A percentile compares a stretch with the other conserved stretches of the same genome.
phyloP scores from a whole-genome alignment of 1,140 invertebrate species.

The Neelides sp. region DNA sequence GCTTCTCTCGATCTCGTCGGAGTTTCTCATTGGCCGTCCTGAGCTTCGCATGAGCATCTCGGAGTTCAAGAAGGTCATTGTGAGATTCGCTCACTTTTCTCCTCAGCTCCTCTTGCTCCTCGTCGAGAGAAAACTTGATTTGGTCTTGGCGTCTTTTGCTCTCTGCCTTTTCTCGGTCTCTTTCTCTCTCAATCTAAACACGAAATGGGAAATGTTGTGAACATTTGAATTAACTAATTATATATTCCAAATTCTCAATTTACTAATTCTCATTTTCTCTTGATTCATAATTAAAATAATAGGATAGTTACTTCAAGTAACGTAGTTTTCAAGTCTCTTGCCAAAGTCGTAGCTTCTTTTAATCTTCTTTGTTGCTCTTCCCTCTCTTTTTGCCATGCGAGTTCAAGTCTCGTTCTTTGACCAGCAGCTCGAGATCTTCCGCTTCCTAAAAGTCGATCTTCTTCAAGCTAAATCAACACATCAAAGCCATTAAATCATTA shows the following conservation, averaged over 20 bases:
- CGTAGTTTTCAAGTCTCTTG: conserved; percentile 72
- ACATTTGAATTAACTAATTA: conserved; percentile 57
- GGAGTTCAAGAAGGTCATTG: conserved; percentile 65
- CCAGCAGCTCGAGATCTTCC: conserved; percentile 61
- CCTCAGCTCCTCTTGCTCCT: conserved; percentile 76
- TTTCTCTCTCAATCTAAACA: conserved; percentile 60
- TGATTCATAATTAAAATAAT: conserved; percentile 45
- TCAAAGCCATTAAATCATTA: background rate
- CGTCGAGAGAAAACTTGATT: conserved; percentile 65
- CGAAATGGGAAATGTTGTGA: conserved; percentile 5
- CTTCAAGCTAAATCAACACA: conserved; percentile 57
- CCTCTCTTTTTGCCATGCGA: conserved; percentile 90
- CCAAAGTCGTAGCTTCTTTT: conserved; percentile 78
- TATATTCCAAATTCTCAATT: conserved; percentile 67
- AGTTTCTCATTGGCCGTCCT: conserved; percentile 84
- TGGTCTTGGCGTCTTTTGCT: conserved; percentile 72
- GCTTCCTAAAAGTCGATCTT: conserved; percentile 61
- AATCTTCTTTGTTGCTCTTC: conserved; percentile 79
- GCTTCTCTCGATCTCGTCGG: conserved; percentile 67
- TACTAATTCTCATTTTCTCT: conserved; percentile 74
- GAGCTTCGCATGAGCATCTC: conserved; percentile 80
- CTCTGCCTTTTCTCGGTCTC: conserved; percentile 75
- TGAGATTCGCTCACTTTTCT: conserved; percentile 54
- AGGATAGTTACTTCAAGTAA: conserved; percentile 57
- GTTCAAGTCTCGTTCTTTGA: conserved; percentile 74